phyloP scores from a whole-genome alignment of 2,888 invertebrate genomes.

The Allophyes oxyacanthae region DNA sequence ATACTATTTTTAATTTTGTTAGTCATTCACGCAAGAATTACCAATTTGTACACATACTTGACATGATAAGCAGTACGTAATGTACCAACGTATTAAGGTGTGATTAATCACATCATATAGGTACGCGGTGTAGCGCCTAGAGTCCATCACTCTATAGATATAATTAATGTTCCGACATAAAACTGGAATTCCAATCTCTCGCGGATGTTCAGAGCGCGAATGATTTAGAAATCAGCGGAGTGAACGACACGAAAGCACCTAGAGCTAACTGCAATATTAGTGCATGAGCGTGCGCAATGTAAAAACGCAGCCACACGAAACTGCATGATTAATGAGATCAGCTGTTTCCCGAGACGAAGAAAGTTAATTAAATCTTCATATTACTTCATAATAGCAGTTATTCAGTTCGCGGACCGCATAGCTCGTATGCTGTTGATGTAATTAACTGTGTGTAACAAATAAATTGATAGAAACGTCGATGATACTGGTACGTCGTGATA shows the following conservation, averaged over 20 bases:
- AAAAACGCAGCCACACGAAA: constrained; percentile 70
- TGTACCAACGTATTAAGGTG: too few species aligned
- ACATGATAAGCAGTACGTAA: constrained; percentile 12
- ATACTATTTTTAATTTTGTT: constrained; percentile 48
- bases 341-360: constrained; percentile 75
- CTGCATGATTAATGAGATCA: constrained; percentile 77
- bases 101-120: constrained; percentile 40
- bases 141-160: constrained; percentile 49
- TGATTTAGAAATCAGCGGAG: constrained; percentile 78
- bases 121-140: constrained; percentile 32
- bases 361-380: constrained; percentile 73
- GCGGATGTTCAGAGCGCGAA: constrained; percentile 72
- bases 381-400: constrained; percentile 60
- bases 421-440: constrained; percentile 40
- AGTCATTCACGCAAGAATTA: constrained; percentile 29
- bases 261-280: constrained; percentile 65
- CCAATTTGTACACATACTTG: constrained; percentile 11
- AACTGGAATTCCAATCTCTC: constrained; percentile 78
- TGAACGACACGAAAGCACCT: constrained; percentile 75
- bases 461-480: constrained; percentile 25
- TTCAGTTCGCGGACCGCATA: constrained; percentile 25
- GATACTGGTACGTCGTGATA: constrained; percentile 21
- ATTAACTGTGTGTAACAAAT: constrained; percentile 31
- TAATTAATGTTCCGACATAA: constrained; percentile 69
- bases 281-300: constrained; percentile 58